Base-by-base conservation (phyloP, 2,888 invertebrate species). In the Fissipunctia ypsillon region DNA sequence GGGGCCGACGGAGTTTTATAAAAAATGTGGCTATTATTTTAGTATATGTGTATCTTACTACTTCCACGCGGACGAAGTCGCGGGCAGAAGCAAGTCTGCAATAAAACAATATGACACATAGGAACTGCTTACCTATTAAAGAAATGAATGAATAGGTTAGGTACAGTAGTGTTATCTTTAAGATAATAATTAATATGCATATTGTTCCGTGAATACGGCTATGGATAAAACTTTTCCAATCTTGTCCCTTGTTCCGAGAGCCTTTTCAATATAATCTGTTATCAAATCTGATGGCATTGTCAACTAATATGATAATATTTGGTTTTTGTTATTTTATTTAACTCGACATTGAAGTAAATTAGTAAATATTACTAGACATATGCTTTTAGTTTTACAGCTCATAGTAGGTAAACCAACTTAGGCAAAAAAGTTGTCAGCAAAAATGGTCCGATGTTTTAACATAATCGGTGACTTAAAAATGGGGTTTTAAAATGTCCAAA, bases 181-280 rank as follows among this genome's bases (percentile, higher is more conserved):
- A 63, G 45, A 76, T 64, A 73, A 48, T 45, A 45, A 41, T 31
- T n/a, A 56, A 61, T 38, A 38, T n/a, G n/a, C n/a, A n/a, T 14
- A 31, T 31, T 76, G 43, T 43, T 80, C 35, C 50, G 35, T n/a
- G n/a, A 45, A 6, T 25, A 74, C 43, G 60, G 41, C 52, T 35
- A 28, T 52, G 19, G 35, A 52, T 52, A 52, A 6, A 12, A 25
- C 3, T 22, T 28, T 54, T 38, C 19, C 35, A 45, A 75, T 28
- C 61, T 45, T 43, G 41, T 2, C 41, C 6, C 3, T n/a, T 25
- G 35, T 56, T 56, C 43, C 38, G 35, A 28, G 31, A 43, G 12
- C 9, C n/a, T n/a, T 25, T 41, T 52, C 16, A 16, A 22, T 6
- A 35, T 22, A 50, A 22, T 14, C 1, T 43, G 12, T 31, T 41